A percentile compares a stretch with the other conserved stretches of the same genome.
phyloP scores from a whole-genome alignment of 2,113 vertebrate genomes.

The Martes martes region DNA sequence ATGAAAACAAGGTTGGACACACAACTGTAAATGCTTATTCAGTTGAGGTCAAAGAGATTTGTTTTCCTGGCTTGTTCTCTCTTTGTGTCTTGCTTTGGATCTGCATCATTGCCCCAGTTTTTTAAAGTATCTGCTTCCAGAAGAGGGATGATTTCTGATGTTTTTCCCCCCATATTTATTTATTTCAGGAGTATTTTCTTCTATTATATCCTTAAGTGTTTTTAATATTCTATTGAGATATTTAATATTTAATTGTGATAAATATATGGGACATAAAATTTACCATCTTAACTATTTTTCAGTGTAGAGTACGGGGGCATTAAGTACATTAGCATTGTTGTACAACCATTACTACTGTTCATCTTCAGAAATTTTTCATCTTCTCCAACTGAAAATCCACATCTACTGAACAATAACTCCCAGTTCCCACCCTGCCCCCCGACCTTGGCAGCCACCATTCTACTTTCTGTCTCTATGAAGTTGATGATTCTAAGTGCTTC shows the following conservation, averaged over 20 bases:
- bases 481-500: not conserved
- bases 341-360: not conserved
- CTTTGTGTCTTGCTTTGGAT: not conserved
- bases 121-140: not conserved
- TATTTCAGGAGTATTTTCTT: not conserved
- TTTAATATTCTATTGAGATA: not conserved
- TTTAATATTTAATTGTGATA: not conserved
- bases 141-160: not conserved
- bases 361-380: not conserved
- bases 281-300: not conserved
- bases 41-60: not conserved
- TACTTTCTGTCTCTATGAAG: conserved; percentile 1
- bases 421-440: not conserved
- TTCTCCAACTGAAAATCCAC: not conserved
- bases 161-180: not conserved
- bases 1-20: not conserved
- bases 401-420: not conserved
- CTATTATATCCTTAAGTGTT: not conserved
- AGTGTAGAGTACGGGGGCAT: not conserved
- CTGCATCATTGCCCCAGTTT: not conserved
- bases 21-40: not conserved
- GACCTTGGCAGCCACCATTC: not conserved
- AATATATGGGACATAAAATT: not conserved
- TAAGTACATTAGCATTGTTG: not conserved
- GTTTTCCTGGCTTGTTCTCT: not conserved